Evolutionary conservation across 2,113 vertebrate genomes (phyloP).

Genomic region (Zeus faber): DNA sequence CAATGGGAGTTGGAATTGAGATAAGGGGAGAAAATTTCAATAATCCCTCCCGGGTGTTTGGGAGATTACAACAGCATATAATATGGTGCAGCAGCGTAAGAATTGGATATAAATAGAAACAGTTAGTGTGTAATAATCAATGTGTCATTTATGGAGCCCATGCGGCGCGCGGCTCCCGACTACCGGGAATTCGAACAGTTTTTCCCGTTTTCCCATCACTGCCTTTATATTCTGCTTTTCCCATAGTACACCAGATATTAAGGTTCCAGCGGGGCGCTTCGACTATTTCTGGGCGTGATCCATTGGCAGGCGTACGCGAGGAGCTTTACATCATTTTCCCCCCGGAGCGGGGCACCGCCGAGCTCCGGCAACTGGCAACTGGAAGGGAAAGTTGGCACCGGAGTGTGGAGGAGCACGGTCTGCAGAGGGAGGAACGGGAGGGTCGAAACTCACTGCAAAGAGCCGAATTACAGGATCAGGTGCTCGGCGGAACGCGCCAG

Average conservation of each 20-base stretch:
- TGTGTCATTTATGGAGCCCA: no score
- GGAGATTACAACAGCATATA: no score
- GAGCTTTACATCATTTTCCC: slow-evolving; percentile 64
- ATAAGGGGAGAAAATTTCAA: no score
- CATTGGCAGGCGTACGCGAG: slow-evolving; percentile 45
- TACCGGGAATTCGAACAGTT: no score
- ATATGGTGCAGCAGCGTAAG: no score
- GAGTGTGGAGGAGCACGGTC: slow-evolving; percentile 16
- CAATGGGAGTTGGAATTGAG: no score
- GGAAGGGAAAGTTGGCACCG: slow-evolving; percentile 53
- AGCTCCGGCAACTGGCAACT: slow-evolving; percentile 45
- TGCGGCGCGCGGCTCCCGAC: no score
- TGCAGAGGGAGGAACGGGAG: slow-evolving; percentile 23
- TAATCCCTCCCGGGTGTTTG: no score
- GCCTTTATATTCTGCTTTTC: slow-evolving; percentile 20
- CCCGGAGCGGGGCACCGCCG: slow-evolving; percentile 36
- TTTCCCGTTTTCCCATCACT: slow-evolving; percentile 26
- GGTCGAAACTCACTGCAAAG: slow-evolving; percentile 6
- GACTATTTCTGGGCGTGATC: slow-evolving; percentile 46
- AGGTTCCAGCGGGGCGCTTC: slow-evolving; percentile 27
- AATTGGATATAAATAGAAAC: no score
- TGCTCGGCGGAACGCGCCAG: no score
- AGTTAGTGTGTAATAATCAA: no score
- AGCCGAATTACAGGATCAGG: slow-evolving; percentile 26
- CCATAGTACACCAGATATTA: slow-evolving; percentile 24